Conservation (phyloP, 2,797 vertebrate genomes). For the Rhinichthys osculus region DNA sequence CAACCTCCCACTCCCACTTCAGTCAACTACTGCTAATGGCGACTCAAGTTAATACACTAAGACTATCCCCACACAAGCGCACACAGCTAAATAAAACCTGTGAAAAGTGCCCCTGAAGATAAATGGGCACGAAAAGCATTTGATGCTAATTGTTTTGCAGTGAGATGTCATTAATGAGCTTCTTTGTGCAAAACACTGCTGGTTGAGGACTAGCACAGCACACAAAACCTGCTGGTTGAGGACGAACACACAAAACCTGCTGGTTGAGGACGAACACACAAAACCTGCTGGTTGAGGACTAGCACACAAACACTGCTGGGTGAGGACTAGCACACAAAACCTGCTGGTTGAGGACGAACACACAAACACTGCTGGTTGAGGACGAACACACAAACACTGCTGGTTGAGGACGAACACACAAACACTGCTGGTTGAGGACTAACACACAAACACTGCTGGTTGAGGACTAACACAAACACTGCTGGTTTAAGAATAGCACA, state of each 20-base stretch:
- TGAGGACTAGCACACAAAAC: background rate
- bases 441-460: background rate
- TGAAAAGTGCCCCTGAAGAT: conserved; percentile 30
- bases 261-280: background rate
- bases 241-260: background rate
- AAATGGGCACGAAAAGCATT: conserved; percentile 1
- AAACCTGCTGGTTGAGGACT: too few species aligned
- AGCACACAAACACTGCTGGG: background rate
- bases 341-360: too few species aligned
- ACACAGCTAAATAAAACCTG: conserved; percentile 23
- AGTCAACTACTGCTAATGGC: conserved; percentile 30
- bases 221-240: background rate
- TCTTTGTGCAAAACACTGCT: conserved; percentile 22
- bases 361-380: too few species aligned
- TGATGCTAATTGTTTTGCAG: conserved; percentile 31
- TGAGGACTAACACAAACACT: background rate
- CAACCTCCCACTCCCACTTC: conserved; percentile 10
- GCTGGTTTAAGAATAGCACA: background rate
- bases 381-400: background rate
- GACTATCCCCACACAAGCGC: background rate
- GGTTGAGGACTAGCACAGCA: background rate
- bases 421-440: too few species aligned
- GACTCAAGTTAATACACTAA: conserved; percentile 25
- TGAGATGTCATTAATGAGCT: conserved; percentile 13
- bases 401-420: background rate